Evolutionary conservation across 2,797 vertebrate species (phyloP), one percentile per base, ranked within the genome.

Genomic region (Epinephelus coioides): DNA sequence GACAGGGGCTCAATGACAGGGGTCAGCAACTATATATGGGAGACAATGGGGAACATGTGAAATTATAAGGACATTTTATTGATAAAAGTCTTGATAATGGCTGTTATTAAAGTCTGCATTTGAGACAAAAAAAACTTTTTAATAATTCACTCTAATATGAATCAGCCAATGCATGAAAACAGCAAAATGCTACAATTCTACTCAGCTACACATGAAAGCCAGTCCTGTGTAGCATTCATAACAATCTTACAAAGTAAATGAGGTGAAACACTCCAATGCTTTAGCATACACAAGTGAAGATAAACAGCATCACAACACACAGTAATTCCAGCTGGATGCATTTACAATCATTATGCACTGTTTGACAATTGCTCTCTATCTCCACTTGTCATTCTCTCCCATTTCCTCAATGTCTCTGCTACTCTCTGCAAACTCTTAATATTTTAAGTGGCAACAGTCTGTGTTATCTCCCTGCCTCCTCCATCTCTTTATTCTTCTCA

Each of bases 391-490:
- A 56, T 49, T 19, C 54, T 69, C 51, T 76, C 38, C 44, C 17
- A 53, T 66, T 84, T 61, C 43, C 59, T 76, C 59, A 51, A 7
- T 68, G 56, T 69, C 56, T 80, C 25, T 40, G 25, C 70, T 51
- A 11, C 54, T 66, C 65, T 63, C 69, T 56, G 38, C 63, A 60
- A 53, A 74, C 79, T 64, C 51, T 60, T 63, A 25, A 55, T 47
- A 19, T 82, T 79, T 64, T 19, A 79, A 73, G 47, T 66, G 63
- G 60, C 69, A 77, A 14, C 21, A 66, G 55, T 67, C 69, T 55
- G 19, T 43, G 46, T 57, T 49, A 56, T 78, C 59, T 63, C 49
- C 61, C 71, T 51, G 62, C 63, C 13, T 61, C 18, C 68, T 78
- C 67, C 43, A 44, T 63, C 63, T 66, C 55, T 51, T 21, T 30